Conservation (phyloP, 35 echinoderm and acorn worm genomes). For the Acanthaster planci region DNA sequence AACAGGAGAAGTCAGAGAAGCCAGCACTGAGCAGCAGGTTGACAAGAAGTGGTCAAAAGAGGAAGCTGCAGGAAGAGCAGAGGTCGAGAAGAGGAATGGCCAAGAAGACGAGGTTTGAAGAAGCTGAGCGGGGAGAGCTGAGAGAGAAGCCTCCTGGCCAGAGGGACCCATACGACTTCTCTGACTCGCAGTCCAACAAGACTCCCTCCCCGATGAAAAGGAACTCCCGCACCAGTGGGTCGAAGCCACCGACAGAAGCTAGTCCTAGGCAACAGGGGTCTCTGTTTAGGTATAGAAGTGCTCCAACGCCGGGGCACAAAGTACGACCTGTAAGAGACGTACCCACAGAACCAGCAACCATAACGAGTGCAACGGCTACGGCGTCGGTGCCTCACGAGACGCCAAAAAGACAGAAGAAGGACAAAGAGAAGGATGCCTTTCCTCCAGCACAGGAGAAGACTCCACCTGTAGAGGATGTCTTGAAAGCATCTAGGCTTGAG, state of each 20-base stretch:
- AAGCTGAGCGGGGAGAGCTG: background rate
- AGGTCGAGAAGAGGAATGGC: background rate
- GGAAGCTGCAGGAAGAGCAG: background rate
- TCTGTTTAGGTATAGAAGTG: background rate
- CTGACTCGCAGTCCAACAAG: conserved; percentile 82
- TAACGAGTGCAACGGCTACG: background rate
- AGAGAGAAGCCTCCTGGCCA: background rate
- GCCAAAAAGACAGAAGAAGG: background rate
- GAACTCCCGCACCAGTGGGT: background rate
- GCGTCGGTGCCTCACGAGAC: background rate
- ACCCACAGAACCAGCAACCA: too few relatives aligned
- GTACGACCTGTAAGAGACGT: too few relatives aligned
- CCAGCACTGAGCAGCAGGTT: background rate
- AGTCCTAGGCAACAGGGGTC: background rate
- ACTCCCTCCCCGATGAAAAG: conserved; percentile 58
- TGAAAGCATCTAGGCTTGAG: too few relatives aligned
- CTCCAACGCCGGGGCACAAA: too few relatives aligned
- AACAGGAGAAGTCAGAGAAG: background rate
- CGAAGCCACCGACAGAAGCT: background rate
- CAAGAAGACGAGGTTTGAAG: background rate
- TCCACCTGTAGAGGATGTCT: too few relatives aligned
- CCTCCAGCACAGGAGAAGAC: too few relatives aligned
- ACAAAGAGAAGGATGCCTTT: too few relatives aligned
- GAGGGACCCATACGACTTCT: conserved; percentile 82
- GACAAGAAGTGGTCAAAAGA: conserved; percentile 28